These are phyloP conservation scores for Montipora sp. DNA, from an alignment of 64 coral and sea anemone genomes.

Conservation along the genomic window DNA sequence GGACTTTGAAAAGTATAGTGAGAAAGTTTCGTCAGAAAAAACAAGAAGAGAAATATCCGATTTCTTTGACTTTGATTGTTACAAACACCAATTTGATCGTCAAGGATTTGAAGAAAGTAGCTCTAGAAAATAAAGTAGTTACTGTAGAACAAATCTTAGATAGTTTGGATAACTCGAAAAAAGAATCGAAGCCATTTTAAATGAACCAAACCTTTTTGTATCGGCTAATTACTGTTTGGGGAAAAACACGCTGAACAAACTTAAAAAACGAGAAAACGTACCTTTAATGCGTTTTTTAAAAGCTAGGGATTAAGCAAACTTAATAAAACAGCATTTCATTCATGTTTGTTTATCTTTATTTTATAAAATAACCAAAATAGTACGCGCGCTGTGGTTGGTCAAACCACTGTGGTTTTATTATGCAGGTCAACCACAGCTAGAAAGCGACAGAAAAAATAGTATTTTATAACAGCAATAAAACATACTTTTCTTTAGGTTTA, in stretches of 20 bases:
- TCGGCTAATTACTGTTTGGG: constrained; percentile 11
- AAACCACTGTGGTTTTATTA: neutral
- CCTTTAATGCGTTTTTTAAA: too few relatives aligned
- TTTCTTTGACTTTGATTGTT: too few relatives aligned
- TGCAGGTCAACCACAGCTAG: neutral
- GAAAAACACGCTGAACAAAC: constrained; percentile 1
- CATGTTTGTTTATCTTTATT: constrained; percentile 6
- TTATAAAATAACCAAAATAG: constrained; percentile 8
- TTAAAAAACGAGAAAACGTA: neutral
- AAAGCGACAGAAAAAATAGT: too few relatives aligned
- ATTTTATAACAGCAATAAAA: too few relatives aligned
- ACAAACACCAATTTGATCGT: too few relatives aligned
- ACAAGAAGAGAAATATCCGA: too few relatives aligned
- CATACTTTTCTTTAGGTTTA: too few relatives aligned
- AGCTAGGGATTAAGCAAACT: too few relatives aligned
- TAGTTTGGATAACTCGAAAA: constrained; percentile 13
- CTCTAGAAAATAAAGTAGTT: constrained; percentile 3
- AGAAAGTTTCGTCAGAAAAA: too few relatives aligned
- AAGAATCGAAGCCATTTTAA: neutral
- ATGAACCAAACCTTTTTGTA: neutral
- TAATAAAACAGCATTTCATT: neutral
- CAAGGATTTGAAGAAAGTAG: constrained; percentile 7
- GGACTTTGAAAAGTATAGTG: too few relatives aligned
- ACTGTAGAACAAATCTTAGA: neutral
- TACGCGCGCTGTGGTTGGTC: constrained; percentile 6